A percentile compares a stretch with the other conserved stretches of the same genome.
phyloP scores from a whole-genome alignment of 2,797 vertebrate species.

The Cygnus olor region DNA sequence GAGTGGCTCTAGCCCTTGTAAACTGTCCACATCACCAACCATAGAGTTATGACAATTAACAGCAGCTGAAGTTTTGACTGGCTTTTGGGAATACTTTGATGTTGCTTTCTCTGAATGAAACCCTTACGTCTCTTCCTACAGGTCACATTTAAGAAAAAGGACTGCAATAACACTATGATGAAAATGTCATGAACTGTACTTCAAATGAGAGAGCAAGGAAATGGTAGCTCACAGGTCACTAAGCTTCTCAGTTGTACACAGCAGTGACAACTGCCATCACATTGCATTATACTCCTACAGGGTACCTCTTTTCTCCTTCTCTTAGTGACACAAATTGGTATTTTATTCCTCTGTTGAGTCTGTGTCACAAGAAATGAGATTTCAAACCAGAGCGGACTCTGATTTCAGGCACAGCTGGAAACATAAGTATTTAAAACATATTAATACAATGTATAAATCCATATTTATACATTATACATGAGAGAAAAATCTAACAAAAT shows the following conservation, averaged over 20 bases:
- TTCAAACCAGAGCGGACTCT: not conserved
- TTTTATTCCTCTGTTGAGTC: not conserved
- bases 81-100: constrained; percentile 11
- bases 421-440: constrained; percentile 27
- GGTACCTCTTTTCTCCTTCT: not conserved
- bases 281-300: not conserved
- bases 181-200: not conserved
- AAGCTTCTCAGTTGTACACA: constrained; percentile 16
- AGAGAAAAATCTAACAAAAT: not conserved
- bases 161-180: not conserved
- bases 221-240: constrained; percentile 15
- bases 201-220: not conserved
- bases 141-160: constrained; percentile 18
- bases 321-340: not conserved
- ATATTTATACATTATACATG: not conserved
- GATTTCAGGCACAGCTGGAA: constrained; percentile 1
- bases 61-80: not conserved
- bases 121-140: not conserved
- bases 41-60: not conserved
- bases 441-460: not conserved
- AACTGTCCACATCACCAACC: not conserved
- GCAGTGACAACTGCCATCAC: not conserved
- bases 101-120: not conserved
- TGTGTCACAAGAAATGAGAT: not conserved
- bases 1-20: not conserved